These are phyloP conservation scores for Oreohelix idahoensis DNA, from an alignment of 1,140 invertebrate genomes.

Conservation along the genomic window DNA sequence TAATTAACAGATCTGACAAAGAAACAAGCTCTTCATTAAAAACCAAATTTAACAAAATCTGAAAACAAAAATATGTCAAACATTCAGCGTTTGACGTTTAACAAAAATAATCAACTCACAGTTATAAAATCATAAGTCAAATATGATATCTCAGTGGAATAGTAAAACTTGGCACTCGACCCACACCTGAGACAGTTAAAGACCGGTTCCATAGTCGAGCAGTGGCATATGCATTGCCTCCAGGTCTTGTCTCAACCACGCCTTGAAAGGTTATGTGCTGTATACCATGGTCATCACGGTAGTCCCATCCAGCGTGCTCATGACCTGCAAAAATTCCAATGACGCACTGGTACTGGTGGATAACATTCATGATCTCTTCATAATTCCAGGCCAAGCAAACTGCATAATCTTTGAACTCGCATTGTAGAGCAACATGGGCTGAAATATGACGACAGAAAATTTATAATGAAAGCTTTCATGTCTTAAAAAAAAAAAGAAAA, in stretches of 20 bases:
- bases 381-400: constrained; percentile 64
- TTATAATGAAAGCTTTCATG: background rate
- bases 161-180: constrained; percentile 22
- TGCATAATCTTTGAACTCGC: background rate
- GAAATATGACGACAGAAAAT: constrained; percentile 34
- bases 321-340: constrained; percentile 64
- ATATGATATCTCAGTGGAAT: constrained; percentile 14
- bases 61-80: too few relatives aligned
- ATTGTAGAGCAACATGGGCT: constrained; percentile 10
- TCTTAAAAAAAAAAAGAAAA: too few relatives aligned
- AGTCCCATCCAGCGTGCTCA: constrained; percentile 61
- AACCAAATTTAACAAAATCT: too few relatives aligned
- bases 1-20: too few relatives aligned
- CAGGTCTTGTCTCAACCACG: constrained; percentile 63
- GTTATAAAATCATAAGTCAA: too few relatives aligned
- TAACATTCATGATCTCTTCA: constrained; percentile 57
- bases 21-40: too few relatives aligned
- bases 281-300: constrained; percentile 58
- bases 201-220: constrained; percentile 52
- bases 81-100: too few relatives aligned
- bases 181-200: constrained; percentile 34
- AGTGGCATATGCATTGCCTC: constrained; percentile 58
- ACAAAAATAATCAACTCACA: too few relatives aligned
- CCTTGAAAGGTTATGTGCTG: constrained; percentile 63
- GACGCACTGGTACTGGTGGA: constrained; percentile 57